These are phyloP conservation scores for Manis pentadactyla DNA, from an alignment of 2,797 vertebrate species.

Conservation along the genomic window DNA sequence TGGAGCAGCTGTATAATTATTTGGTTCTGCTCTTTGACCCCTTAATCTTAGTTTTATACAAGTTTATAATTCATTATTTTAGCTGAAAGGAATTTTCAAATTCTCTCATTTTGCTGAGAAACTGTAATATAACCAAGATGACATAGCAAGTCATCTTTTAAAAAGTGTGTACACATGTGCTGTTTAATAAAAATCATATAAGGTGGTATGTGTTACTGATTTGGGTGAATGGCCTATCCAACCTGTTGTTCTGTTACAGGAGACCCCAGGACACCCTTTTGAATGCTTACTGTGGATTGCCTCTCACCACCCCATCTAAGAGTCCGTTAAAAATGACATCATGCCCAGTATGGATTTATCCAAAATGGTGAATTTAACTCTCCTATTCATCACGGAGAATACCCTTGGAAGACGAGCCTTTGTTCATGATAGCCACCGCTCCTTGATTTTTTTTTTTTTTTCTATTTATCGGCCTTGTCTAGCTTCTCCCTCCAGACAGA, in stretches of 20 bases:
- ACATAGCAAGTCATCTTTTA: not conserved
- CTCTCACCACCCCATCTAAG: not conserved
- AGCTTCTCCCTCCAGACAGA: slow-evolving; percentile 35
- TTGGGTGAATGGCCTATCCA: not conserved
- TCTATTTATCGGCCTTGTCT: not conserved
- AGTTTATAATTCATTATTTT: slow-evolving; percentile 31
- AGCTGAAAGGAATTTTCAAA: not conserved
- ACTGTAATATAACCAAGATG: not conserved
- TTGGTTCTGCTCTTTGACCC: slow-evolving; percentile 45
- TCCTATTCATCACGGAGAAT: not conserved
- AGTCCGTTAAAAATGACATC: not conserved
- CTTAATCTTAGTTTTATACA: not conserved
- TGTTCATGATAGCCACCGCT: slow-evolving; percentile 12
- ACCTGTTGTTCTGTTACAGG: not conserved
- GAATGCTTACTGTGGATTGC: not conserved
- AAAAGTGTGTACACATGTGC: not conserved
- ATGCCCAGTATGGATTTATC: not conserved
- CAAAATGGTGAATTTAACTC: slow-evolving; percentile 1
- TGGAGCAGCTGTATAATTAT: not conserved
- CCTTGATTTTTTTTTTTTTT: slow-evolving; percentile 36
- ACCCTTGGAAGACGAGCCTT: not conserved
- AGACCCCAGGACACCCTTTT: not conserved
- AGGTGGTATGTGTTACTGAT: not conserved
- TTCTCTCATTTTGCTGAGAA: slow-evolving; percentile 2
- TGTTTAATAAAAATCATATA: not conserved